These are phyloP conservation scores for Holothuria leucospilota DNA, from an alignment of 53 echinoderm and acorn worm species.

Conservation along the genomic window DNA sequence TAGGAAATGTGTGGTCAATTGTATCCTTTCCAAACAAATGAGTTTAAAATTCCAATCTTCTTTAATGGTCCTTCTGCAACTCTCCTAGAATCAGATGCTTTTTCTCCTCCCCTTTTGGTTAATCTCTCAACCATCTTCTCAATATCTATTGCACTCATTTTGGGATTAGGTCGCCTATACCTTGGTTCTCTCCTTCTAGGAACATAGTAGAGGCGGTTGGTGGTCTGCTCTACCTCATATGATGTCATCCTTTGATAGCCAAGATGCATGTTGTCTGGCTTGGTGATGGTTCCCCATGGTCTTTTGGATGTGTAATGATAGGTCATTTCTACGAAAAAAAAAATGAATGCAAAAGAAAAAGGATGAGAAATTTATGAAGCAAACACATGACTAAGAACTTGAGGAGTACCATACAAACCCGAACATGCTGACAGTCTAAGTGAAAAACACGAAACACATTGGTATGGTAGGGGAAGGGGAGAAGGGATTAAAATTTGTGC, in stretches of 20 bases:
- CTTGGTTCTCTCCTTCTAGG: conserved; percentile 72
- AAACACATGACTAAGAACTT: too few species aligned
- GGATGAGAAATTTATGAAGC: too few species aligned
- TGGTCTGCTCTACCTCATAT: conserved; percentile 81
- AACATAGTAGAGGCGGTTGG: conserved; percentile 84
- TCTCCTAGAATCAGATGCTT: conserved; percentile 78
- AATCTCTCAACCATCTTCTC: conserved; percentile 87
- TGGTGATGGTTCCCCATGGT: conserved; percentile 98
- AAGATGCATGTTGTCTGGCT: conserved; percentile 86
- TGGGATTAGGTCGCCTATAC: conserved; percentile 67
- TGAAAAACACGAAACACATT: too few species aligned
- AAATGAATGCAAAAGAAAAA: too few species aligned
- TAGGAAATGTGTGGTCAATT: conserved; percentile 55
- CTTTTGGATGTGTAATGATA: conserved; percentile 82
- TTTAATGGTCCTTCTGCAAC: conserved; percentile 88
- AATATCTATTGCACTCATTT: conserved; percentile 77
- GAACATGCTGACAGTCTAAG: too few species aligned
- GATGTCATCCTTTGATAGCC: conserved; percentile 83
- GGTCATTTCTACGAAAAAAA: background rate
- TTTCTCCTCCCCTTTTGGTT: conserved; percentile 76
- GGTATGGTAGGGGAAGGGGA: too few species aligned
- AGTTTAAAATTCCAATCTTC: conserved; percentile 95
- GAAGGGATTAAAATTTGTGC: too few species aligned
- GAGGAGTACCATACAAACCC: too few species aligned
- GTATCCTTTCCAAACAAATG: conserved; percentile 99